These are phyloP conservation scores for Poicephalus gulielmi DNA, from an alignment of 2,113 vertebrate genomes.

Conservation along the genomic window DNA sequence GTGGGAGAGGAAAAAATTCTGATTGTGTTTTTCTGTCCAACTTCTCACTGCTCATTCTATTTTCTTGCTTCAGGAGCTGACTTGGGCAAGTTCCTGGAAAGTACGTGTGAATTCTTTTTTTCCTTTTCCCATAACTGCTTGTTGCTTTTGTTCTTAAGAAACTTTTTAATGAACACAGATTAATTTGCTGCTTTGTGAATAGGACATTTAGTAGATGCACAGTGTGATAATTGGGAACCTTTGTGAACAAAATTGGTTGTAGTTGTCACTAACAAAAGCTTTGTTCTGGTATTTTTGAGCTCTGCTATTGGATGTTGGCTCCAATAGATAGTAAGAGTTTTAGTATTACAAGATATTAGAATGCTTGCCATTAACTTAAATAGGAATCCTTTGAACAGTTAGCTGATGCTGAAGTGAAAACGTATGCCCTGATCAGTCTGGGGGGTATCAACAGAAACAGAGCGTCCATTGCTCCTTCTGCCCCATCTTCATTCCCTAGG, in stretches of 20 bases:
- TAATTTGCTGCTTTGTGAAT: background rate
- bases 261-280: background rate
- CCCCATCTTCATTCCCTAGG: background rate
- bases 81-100: constrained; percentile 63
- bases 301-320: background rate
- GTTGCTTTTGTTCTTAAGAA: constrained; percentile 27
- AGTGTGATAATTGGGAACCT: background rate
- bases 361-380: background rate
- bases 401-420: background rate
- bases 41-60: constrained; percentile 30
- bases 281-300: background rate
- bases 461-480: background rate
- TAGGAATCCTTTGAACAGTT: background rate
- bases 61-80: constrained; percentile 68
- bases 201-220: background rate
- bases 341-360: background rate
- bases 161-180: constrained; percentile 15
- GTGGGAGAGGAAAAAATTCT: background rate
- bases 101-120: constrained; percentile 30
- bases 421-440: background rate
- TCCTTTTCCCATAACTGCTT: background rate
- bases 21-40: background rate
- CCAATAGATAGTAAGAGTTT: background rate
- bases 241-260: background rate
- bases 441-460: background rate